These are phyloP conservation scores for Calliopum simillimum DNA, from an alignment of 2,888 invertebrate species.

Conservation along the genomic window DNA sequence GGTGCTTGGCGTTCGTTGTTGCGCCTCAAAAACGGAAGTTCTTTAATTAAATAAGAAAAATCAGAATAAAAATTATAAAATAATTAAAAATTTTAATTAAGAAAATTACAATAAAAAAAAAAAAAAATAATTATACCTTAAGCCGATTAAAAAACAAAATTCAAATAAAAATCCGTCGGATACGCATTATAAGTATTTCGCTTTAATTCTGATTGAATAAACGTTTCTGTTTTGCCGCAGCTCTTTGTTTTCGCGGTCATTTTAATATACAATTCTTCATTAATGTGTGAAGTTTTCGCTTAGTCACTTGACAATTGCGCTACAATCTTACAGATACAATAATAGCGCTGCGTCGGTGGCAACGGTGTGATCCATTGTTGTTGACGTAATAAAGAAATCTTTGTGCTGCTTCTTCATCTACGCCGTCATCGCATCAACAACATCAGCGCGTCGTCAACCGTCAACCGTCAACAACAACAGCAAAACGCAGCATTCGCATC, in stretches of 20 bases:
- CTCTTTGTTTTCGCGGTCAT: constrained; percentile 16
- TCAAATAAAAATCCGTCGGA: no score
- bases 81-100: no score
- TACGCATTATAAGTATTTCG: background rate
- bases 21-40: no score
- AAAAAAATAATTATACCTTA: background rate
- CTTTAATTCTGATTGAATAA: background rate
- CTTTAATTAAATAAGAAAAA: no score
- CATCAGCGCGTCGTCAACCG: no score
- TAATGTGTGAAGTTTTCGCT: background rate
- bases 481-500: background rate
- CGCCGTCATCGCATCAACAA: no score
- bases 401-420: no score
- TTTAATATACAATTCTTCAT: constrained; percentile 8
- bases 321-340: background rate
- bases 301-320: constrained; percentile 4
- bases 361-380: no score
- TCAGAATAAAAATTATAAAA: no score
- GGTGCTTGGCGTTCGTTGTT: background rate
- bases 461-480: no score
- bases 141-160: background rate
- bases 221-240: background rate
- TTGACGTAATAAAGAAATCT: no score
- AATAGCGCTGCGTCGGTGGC: no score
- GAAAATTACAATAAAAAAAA: background rate